A percentile compares a stretch with the other conserved stretches of the same genome.
These are phyloP conservation scores for Grapholita molesta DNA, from an alignment of 1,140 invertebrate genomes.

Conservation along the genomic window DNA sequence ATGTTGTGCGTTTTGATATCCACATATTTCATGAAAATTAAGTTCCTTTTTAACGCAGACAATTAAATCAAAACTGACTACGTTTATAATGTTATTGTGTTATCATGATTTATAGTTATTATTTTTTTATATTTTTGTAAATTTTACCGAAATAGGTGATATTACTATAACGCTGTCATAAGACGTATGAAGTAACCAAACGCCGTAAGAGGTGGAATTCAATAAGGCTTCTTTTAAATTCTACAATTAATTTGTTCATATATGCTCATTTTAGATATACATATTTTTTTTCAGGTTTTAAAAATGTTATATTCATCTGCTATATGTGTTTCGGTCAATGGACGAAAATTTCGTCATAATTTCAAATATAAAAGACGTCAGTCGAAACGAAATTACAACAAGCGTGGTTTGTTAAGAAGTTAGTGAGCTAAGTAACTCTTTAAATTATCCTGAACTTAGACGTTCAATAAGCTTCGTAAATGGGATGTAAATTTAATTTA, in stretches of 20 bases:
- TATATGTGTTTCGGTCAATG: no score
- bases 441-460: not conserved
- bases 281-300: no score
- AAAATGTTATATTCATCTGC: no score
- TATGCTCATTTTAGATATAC: no score
- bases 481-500: not conserved
- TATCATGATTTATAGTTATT: not conserved
- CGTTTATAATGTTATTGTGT: not conserved
- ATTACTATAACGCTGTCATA: not conserved
- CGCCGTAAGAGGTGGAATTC: not conserved
- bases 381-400: not conserved
- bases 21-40: not conserved
- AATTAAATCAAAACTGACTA: not conserved
- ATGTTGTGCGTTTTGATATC: not conserved
- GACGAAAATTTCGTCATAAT: conserved; percentile 9
- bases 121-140: not conserved
- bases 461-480: not conserved
- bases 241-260: no score
- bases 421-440: not conserved
- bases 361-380: not conserved
- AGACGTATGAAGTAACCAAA: not conserved
- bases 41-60: no score
- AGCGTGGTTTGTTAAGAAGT: not conserved
- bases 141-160: not conserved
- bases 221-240: not conserved